Conservation (phyloP, 2,888 invertebrate species). For the Diloba caeruleocephala region DNA sequence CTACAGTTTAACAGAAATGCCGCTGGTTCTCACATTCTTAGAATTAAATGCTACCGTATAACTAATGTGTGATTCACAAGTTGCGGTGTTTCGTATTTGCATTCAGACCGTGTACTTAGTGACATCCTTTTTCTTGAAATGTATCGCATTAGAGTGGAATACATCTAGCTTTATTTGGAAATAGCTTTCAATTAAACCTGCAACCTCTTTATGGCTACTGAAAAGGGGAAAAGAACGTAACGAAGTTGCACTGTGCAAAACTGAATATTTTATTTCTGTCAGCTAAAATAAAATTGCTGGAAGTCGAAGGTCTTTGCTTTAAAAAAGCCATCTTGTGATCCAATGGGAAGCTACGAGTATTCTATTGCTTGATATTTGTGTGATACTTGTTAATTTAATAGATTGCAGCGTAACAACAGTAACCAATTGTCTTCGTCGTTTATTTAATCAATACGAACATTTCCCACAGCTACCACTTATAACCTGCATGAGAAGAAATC, state of each 20-base stretch:
- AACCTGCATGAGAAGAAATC: slow-evolving; percentile 7
- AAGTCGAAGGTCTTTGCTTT: no score
- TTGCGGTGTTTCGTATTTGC: slow-evolving; percentile 43
- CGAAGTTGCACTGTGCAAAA: no score
- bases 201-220: background rate
- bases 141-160: slow-evolving; percentile 30
- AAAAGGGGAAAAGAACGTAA: no score
- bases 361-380: no score
- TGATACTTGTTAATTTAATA: background rate
- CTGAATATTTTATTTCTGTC: no score
- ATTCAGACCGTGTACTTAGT: slow-evolving; percentile 38
- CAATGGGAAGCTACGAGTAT: no score
- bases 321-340: no score
- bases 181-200: slow-evolving; percentile 5
- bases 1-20: slow-evolving; percentile 10
- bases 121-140: slow-evolving; percentile 54
- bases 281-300: background rate
- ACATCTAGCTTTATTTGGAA: slow-evolving; percentile 22
- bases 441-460: background rate
- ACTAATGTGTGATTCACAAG: slow-evolving; percentile 46
- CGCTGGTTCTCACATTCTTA: slow-evolving; percentile 42
- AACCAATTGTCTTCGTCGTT: background rate
- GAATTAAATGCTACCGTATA: slow-evolving; percentile 36
- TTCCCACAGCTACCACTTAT: slow-evolving; percentile 7
- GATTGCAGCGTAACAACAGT: no score